phyloP scores from a whole-genome alignment of 2,113 vertebrate species.

The Lucifuga dentata region DNA sequence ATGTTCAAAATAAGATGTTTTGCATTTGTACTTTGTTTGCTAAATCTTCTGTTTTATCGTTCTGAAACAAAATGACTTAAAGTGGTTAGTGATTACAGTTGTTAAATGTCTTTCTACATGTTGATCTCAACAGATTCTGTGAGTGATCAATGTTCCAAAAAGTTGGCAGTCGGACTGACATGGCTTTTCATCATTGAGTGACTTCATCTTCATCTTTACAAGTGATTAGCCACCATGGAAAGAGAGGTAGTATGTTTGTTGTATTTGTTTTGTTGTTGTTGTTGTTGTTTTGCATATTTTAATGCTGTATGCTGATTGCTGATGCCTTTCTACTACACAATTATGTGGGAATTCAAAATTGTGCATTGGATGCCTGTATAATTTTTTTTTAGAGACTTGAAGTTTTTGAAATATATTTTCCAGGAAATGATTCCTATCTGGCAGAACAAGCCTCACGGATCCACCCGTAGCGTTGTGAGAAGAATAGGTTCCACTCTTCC shows the following conservation, averaged over 20 bases:
- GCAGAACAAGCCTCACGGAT: conserved; percentile 97
- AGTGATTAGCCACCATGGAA: conserved; percentile 84
- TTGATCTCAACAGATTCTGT: conserved; percentile 45
- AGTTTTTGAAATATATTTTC: conserved; percentile 8
- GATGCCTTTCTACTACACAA: neutral
- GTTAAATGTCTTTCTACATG: neutral
- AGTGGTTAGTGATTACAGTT: too few relatives aligned
- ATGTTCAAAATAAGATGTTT: too few relatives aligned
- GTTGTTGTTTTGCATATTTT: too few relatives aligned
- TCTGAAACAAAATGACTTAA: too few relatives aligned
- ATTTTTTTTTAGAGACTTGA: neutral
- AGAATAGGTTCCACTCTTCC: conserved; percentile 95
- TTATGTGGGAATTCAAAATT: neutral
- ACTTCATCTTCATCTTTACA: conserved; percentile 22
- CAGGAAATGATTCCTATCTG: conserved; percentile 94
- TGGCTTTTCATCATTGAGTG: conserved; percentile 65
- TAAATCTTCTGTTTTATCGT: too few relatives aligned
- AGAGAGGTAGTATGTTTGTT: conserved; percentile 80
- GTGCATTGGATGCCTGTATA: neutral
- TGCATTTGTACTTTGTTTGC: too few relatives aligned
- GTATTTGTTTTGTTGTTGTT: too few relatives aligned
- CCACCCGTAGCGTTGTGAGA: conserved; percentile 94
- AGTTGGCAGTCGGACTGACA: conserved; percentile 31
- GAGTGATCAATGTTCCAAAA: conserved; percentile 35
- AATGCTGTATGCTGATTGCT: too few relatives aligned